Conservation (phyloP, 1,140 invertebrate species). For the Dreissena rostriformis region DNA sequence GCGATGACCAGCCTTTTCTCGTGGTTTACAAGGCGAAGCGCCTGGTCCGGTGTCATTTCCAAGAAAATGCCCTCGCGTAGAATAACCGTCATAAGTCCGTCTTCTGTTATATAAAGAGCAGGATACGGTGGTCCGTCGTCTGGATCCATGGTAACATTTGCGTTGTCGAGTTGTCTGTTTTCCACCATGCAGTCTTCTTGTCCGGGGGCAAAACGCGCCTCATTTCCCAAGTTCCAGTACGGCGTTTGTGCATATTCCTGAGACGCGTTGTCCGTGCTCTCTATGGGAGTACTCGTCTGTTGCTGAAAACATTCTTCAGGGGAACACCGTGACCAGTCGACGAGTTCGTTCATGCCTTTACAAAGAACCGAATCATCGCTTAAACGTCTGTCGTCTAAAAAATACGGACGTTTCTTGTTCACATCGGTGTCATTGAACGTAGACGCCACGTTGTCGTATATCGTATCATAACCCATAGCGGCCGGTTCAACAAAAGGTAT, state of each 20-base stretch:
- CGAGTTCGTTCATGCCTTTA: no score
- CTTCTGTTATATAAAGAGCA: slow-evolving; percentile 26
- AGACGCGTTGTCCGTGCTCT: neutral
- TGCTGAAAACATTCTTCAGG: neutral
- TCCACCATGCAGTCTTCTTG: neutral
- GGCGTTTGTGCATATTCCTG: neutral
- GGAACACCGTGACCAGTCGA: neutral
- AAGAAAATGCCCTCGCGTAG: slow-evolving; percentile 22
- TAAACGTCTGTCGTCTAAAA: no score
- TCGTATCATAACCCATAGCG: no score
- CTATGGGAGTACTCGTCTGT: neutral
- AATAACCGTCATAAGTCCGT: slow-evolving; percentile 25
- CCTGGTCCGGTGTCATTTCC: slow-evolving; percentile 26
- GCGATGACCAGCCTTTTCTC: slow-evolving; percentile 30
- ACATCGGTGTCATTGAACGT: no score
- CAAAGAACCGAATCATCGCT: no score
- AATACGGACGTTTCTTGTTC: no score
- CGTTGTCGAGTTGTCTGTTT: slow-evolving; percentile 16
- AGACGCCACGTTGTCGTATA: no score
- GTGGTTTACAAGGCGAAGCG: slow-evolving; percentile 29
- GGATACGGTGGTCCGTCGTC: slow-evolving; percentile 12
- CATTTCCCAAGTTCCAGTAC: neutral
- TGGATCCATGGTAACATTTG: slow-evolving; percentile 9
- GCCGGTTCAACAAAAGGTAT: no score
- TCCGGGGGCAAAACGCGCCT: neutral